phyloP scores from a whole-genome alignment of 2,888 invertebrate genomes.

The Agrotis ipsilon region DNA sequence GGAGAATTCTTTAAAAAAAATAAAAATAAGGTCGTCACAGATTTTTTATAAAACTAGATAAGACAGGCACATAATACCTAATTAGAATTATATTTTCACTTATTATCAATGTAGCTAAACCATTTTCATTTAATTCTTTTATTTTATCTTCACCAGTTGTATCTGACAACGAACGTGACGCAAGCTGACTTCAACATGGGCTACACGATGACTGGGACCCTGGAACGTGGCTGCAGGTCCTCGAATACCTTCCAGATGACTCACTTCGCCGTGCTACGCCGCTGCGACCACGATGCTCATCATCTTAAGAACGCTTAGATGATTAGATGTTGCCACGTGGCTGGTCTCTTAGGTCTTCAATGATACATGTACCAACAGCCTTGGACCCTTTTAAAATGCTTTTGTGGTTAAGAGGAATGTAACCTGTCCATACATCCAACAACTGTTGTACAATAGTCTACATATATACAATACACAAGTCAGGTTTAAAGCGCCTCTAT shows the following conservation, averaged over 20 bases:
- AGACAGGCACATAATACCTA: too few species aligned
- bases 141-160: constrained; percentile 67
- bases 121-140: not conserved
- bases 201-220: constrained; percentile 96
- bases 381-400: not conserved
- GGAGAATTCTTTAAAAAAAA: too few species aligned
- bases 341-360: constrained; percentile 3
- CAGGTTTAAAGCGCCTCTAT: too few species aligned
- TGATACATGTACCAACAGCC: constrained; percentile 30
- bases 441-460: too few species aligned
- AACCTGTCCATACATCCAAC: too few species aligned
- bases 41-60: too few species aligned
- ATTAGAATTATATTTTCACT: too few species aligned
- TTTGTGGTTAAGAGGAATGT: not conserved
- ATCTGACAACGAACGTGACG: constrained; percentile 96
- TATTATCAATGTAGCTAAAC: too few species aligned
- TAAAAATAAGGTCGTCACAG: too few species aligned
- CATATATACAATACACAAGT: too few species aligned
- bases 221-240: constrained; percentile 95
- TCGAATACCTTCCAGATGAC: constrained; percentile 96
- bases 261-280: constrained; percentile 96
- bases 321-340: constrained; percentile 68
- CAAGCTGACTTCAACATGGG: constrained; percentile 97
- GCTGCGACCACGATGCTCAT: constrained; percentile 93
- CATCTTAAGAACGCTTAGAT: constrained; percentile 84